Evolutionary conservation across 2,797 vertebrate genomes (phyloP).

Genomic region (Sebastes melanostomus): DNA sequence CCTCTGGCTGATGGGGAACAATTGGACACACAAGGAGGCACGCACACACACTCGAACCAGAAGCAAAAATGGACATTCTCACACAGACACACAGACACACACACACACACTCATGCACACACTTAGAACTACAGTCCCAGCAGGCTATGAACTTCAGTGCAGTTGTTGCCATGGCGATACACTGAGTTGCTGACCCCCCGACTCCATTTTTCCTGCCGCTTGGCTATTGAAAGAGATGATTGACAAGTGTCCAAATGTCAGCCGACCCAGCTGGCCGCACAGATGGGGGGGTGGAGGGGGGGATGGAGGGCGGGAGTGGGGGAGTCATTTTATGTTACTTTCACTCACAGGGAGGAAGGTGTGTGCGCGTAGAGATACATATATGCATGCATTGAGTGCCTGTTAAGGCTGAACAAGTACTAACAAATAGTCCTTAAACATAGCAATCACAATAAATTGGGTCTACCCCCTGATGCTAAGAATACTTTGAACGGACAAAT

Average conservation of each 20-base stretch:
- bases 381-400: neutral
- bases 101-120: slow-evolving; percentile 32
- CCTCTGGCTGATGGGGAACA: slow-evolving; percentile 75
- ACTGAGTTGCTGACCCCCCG: slow-evolving; percentile 81
- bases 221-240: slow-evolving; percentile 84
- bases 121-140: slow-evolving; percentile 76
- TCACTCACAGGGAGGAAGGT: slow-evolving; percentile 49
- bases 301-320: neutral
- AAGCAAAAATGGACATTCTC: slow-evolving; percentile 71
- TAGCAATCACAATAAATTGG: slow-evolving; percentile 36
- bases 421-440: slow-evolving; percentile 6
- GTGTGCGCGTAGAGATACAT: neutral
- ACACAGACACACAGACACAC: slow-evolving; percentile 27
- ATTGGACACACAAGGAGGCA: slow-evolving; percentile 61
- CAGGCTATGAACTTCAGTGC: slow-evolving; percentile 82
- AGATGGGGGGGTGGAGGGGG: slow-evolving; percentile 49
- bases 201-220: slow-evolving; percentile 80
- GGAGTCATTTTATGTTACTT: slow-evolving; percentile 69
- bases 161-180: slow-evolving; percentile 81
- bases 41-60: slow-evolving; percentile 32
- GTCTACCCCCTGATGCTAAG: slow-evolving; percentile 4
- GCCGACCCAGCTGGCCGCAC: slow-evolving; percentile 79
- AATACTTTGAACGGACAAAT: slow-evolving; percentile 24
- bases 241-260: slow-evolving; percentile 85
- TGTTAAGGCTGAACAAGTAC: slow-evolving; percentile 10